Percentiles rank a stretch among this genome's conserved stretches.
Evolutionary conservation across 2,113 vertebrate genomes (phyloP).

Genomic region (Bujurquina vittata): DNA sequence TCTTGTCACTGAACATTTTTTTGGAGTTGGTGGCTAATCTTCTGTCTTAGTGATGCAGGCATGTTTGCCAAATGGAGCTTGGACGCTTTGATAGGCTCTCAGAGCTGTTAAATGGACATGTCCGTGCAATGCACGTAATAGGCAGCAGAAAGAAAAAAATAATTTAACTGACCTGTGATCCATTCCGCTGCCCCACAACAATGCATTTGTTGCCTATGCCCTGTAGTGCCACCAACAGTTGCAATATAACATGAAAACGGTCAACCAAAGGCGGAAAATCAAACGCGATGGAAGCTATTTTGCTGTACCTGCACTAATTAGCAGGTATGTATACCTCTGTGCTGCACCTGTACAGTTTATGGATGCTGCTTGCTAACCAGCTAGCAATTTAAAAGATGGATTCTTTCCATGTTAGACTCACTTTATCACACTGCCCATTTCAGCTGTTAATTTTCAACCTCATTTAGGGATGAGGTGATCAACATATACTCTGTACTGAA

Average conservation of each 20-base stretch:
- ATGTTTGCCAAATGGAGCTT: background rate
- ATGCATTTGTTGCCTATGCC: background rate
- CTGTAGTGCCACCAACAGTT: background rate
- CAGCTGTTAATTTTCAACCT: background rate
- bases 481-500: background rate
- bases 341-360: background rate
- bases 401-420: background rate
- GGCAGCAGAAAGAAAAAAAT: background rate
- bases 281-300: background rate
- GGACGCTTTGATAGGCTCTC: background rate
- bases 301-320: no score
- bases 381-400: background rate
- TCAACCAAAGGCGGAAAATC: background rate
- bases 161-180: background rate
- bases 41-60: background rate
- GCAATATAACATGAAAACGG: background rate
- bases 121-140: background rate
- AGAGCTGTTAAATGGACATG: background rate
- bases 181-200: background rate
- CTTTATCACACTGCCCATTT: background rate
- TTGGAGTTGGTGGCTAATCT: background rate
- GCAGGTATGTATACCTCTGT: background rate
- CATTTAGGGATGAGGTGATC: background rate
- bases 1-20: background rate
- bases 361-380: background rate